phyloP scores from a whole-genome alignment of 2,888 invertebrate species.

The Cetonia aurata region DNA sequence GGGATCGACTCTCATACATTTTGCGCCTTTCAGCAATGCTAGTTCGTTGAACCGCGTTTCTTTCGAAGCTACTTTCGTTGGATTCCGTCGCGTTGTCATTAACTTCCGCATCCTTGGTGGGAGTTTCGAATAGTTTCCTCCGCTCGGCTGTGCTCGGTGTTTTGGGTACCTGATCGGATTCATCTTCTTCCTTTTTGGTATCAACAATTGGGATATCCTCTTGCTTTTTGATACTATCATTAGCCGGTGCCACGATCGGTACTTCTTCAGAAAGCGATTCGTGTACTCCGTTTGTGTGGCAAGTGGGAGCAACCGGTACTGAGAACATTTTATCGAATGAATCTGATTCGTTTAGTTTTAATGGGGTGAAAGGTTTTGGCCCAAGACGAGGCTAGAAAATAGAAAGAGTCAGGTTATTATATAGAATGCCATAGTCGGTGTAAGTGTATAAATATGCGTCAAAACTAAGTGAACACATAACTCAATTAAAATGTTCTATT shows the following conservation, averaged over 20 bases:
- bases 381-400: constrained; percentile 82
- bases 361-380: constrained; percentile 87
- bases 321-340: constrained; percentile 87
- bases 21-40: constrained; percentile 84
- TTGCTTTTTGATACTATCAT: not conserved
- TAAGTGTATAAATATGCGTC: no score
- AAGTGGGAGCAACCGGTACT: constrained; percentile 79
- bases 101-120: constrained; percentile 61
- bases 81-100: constrained; percentile 68
- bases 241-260: constrained; percentile 57
- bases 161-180: constrained; percentile 76
- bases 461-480: no score
- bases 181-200: constrained; percentile 42
- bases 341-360: constrained; percentile 79
- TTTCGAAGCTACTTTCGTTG: constrained; percentile 70
- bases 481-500: no score
- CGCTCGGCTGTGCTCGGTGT: constrained; percentile 85
- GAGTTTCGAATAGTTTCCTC: constrained; percentile 78
- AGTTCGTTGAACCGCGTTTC: constrained; percentile 74
- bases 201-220: constrained; percentile 48
- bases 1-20: constrained; percentile 82
- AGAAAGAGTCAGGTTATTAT: not conserved
- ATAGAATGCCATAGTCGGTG: no score
- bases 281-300: constrained; percentile 60
- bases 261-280: constrained; percentile 46